Percentiles rank a stretch among this genome's conserved stretches.
Evolutionary conservation across 2,113 vertebrate genomes (phyloP).

Genomic region (Myrmecophaga tridactyla): DNA sequence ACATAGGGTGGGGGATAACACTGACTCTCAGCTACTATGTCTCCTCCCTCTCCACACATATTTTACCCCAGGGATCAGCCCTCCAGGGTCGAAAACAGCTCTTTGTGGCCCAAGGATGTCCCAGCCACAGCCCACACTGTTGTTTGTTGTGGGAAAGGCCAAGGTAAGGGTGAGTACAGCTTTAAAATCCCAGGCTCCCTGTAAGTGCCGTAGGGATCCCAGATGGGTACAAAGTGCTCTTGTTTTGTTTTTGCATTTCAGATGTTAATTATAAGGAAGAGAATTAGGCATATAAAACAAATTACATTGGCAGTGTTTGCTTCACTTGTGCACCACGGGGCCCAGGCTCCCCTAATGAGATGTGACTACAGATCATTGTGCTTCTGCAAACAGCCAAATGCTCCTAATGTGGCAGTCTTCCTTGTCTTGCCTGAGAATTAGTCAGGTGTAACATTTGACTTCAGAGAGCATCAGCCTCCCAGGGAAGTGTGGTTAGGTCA

Average conservation of each 20-base stretch:
- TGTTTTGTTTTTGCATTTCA: conserved; percentile 74
- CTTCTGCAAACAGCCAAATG: conserved; percentile 73
- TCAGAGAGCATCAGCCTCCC: not conserved
- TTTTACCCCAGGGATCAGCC: not conserved
- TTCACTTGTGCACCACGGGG: no score
- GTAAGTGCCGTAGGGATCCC: conserved; percentile 42
- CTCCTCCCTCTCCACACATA: not conserved
- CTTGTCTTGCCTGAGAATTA: conserved; percentile 68
- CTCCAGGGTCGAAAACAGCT: not conserved
- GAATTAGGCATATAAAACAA: no score
- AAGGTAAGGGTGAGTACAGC: conserved; percentile 1
- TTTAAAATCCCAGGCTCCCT: conserved; percentile 36
- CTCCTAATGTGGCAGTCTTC: conserved; percentile 59
- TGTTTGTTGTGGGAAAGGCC: conserved; percentile 16
- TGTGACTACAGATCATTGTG: conserved; percentile 73
- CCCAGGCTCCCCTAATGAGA: no score
- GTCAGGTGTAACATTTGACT: conserved; percentile 71
- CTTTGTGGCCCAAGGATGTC: not conserved
- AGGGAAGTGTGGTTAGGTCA: conserved; percentile 49
- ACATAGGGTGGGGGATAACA: not conserved
- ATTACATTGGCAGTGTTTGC: no score
- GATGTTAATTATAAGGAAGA: no score
- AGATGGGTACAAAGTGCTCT: conserved; percentile 49
- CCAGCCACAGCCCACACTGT: not conserved
- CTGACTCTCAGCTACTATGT: not conserved